phyloP scores from a whole-genome alignment of 1,140 invertebrate genomes.

The Papilio aristodemus region DNA sequence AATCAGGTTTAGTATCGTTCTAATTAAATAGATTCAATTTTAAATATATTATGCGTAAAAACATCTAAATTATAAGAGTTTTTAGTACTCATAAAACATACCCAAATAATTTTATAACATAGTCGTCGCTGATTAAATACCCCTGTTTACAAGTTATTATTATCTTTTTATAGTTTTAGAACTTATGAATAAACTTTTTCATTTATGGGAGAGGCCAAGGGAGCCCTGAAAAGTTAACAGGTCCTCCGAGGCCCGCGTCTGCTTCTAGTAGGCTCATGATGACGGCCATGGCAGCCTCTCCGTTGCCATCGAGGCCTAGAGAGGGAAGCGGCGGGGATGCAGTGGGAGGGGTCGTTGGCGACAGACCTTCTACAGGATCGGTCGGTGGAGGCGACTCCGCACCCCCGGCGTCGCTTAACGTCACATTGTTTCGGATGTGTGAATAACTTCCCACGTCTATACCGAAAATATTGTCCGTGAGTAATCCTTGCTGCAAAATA shows the following conservation, averaged over 20 bases:
- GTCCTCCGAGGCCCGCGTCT: constrained; percentile 83
- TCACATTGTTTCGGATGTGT: constrained; percentile 73
- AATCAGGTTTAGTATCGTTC: too few species aligned
- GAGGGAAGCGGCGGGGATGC: constrained; percentile 50
- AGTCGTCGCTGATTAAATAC: too few species aligned
- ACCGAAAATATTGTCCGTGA: constrained; percentile 58
- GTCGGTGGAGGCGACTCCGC: neutral
- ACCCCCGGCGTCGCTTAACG: constrained; percentile 47
- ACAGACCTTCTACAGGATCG: constrained; percentile 5
- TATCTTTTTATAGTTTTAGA: too few species aligned
- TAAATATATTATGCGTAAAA: too few species aligned
- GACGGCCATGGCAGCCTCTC: constrained; percentile 95
- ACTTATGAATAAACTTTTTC: too few species aligned
- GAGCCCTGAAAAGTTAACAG: constrained; percentile 92
- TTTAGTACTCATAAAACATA: too few species aligned
- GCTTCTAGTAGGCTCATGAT: constrained; percentile 95
- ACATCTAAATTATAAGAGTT: too few species aligned
- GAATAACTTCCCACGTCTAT: constrained; percentile 40
- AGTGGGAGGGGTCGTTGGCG: constrained; percentile 41
- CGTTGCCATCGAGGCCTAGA: constrained; percentile 86
- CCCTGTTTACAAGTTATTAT: too few species aligned
- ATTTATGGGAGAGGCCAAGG: constrained; percentile 90
- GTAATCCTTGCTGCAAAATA: constrained; percentile 39
- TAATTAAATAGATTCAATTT: too few species aligned
- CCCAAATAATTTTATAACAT: too few species aligned